Conservation (phyloP, 2,113 vertebrate genomes). For the Ptyas mucosa region DNA sequence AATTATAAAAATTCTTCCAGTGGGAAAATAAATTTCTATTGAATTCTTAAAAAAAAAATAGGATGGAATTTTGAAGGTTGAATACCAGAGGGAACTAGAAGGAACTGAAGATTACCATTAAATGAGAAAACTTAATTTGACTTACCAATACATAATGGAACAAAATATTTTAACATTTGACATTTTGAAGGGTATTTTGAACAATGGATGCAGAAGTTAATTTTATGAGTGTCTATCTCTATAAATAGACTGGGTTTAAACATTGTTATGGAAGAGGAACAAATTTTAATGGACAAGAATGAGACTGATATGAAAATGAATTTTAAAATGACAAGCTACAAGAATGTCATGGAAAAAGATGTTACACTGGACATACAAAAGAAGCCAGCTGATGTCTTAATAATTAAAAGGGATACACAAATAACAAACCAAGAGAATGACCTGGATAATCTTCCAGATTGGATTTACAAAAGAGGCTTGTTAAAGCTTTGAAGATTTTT, state of each 20-base stretch:
- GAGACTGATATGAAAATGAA: background rate
- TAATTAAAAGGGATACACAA: background rate
- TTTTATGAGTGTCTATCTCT: background rate
- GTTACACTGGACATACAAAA: background rate
- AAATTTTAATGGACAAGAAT: background rate
- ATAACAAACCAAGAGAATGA: background rate
- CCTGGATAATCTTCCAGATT: background rate
- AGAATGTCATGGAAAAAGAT: background rate
- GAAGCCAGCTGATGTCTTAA: background rate
- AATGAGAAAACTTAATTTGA: background rate
- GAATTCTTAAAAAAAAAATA: background rate
- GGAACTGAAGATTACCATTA: background rate
- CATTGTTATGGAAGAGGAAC: background rate
- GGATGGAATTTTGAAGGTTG: background rate
- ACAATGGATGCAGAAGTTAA: background rate
- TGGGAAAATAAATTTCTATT: background rate
- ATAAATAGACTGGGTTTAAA: background rate
- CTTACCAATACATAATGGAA: background rate
- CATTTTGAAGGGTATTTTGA: background rate
- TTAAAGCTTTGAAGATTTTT: background rate
- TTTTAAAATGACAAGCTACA: background rate
- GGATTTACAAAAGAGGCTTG: background rate
- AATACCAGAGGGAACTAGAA: background rate
- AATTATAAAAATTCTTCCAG: background rate
- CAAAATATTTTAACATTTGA: background rate